Evolutionary conservation across 2,888 invertebrate species (phyloP).

Genomic region (Oasisia sp.): DNA sequence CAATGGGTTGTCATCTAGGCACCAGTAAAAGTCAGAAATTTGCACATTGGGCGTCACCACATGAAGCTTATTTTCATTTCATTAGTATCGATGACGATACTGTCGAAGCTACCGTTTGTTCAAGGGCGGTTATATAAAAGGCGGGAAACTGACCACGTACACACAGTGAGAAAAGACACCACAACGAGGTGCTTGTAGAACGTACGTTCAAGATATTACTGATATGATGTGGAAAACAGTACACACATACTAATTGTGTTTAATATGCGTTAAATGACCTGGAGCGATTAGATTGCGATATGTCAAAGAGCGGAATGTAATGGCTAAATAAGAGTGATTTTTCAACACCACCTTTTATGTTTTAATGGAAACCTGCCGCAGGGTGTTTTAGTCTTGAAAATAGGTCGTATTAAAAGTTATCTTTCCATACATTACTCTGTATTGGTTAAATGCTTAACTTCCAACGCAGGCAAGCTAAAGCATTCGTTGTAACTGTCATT

Average conservation of each 20-base stretch:
- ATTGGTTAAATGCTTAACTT: neutral
- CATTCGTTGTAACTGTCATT: neutral
- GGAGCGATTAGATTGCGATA: constrained; percentile 2
- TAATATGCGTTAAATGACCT: neutral
- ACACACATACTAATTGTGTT: neutral
- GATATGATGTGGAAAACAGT: too few relatives aligned
- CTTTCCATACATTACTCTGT: neutral
- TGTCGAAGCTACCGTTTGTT: neutral
- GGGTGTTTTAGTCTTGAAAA: neutral
- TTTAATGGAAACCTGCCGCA: neutral
- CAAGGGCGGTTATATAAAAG: neutral
- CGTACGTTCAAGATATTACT: too few relatives aligned
- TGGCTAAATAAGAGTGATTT: neutral
- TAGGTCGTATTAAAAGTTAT: neutral
- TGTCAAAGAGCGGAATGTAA: neutral
- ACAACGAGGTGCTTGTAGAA: too few relatives aligned
- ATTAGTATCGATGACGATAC: neutral
- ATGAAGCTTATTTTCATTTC: neutral
- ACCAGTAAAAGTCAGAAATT: neutral
- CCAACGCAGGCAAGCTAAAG: neutral
- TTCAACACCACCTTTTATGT: neutral
- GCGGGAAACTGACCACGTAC: neutral
- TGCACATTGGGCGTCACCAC: neutral
- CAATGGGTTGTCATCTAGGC: constrained; percentile 6
- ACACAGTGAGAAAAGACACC: too few relatives aligned